Percentiles rank a stretch among this genome's conserved stretches.
Evolutionary conservation across 2,113 vertebrate species (phyloP).

Genomic region (Oreochromis aureus): DNA sequence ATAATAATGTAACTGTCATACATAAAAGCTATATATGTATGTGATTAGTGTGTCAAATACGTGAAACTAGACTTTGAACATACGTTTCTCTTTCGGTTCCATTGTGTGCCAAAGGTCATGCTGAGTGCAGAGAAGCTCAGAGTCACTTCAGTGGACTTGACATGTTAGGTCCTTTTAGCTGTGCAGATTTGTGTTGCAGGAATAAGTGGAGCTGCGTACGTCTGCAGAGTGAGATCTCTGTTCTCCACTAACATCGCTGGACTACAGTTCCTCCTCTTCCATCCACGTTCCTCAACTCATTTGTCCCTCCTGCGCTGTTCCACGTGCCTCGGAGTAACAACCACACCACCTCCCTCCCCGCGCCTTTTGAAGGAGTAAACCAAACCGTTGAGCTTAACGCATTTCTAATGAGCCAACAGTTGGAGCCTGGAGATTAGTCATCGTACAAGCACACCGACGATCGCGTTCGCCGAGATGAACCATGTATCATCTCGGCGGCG

Average conservation of each 20-base stretch:
- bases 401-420: conserved; percentile 64
- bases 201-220: conserved; percentile 17
- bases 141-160: neutral
- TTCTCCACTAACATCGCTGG: conserved; percentile 51
- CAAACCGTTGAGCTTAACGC: conserved; percentile 59
- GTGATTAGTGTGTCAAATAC: neutral
- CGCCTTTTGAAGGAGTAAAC: conserved; percentile 43
- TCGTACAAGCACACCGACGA: conserved; percentile 14
- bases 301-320: conserved; percentile 50
- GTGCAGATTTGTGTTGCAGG: neutral
- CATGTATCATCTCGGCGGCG: conserved; percentile 56
- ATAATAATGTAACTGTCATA: neutral
- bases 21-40: neutral
- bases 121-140: neutral
- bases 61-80: neutral
- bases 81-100: neutral
- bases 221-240: conserved; percentile 42
- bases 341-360: conserved; percentile 1
- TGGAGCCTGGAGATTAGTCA: conserved; percentile 62
- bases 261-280: conserved; percentile 46
- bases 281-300: conserved; percentile 39
- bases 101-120: neutral
- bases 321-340: conserved; percentile 31
- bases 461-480: conserved; percentile 31
- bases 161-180: no score